Conservation (phyloP, 2,888 invertebrate species). For the Teleiodes luculella region DNA sequence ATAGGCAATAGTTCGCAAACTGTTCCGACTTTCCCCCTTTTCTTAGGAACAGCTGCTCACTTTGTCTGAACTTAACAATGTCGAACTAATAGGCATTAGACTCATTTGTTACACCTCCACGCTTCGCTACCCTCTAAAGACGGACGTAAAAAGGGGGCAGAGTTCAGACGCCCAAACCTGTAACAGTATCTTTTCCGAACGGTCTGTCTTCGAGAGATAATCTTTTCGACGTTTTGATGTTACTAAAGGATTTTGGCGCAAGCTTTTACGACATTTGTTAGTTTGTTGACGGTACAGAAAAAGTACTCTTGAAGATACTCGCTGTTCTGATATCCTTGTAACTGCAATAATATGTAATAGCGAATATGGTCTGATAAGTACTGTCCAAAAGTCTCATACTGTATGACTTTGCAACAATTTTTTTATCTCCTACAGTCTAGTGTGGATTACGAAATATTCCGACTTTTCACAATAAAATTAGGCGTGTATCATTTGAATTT, state of each 20-base stretch:
- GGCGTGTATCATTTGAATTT: too few species aligned
- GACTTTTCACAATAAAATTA: too few species aligned
- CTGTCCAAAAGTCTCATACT: too few species aligned
- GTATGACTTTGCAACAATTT: too few species aligned
- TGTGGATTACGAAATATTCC: too few species aligned
- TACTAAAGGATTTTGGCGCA: neutral
- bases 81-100: slow-evolving; percentile 70
- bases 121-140: slow-evolving; percentile 61
- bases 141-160: slow-evolving; percentile 54
- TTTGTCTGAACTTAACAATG: slow-evolving; percentile 69
- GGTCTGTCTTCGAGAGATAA: neutral
- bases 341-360: too few species aligned
- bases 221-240: neutral
- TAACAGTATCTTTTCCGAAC: neutral
- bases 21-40: slow-evolving; percentile 50
- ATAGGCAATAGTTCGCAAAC: slow-evolving; percentile 29
- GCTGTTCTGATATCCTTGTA: too few species aligned
- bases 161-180: slow-evolving; percentile 33
- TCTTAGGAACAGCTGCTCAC: slow-evolving; percentile 53
- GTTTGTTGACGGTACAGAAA: too few species aligned
- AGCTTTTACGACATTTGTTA: too few species aligned
- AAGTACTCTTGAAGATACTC: too few species aligned
- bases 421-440: too few species aligned
- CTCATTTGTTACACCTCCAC: slow-evolving; percentile 69
- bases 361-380: too few species aligned